Evolutionary conservation across 1,140 invertebrate genomes (phyloP), one percentile per base, ranked within the genome.

Genomic region (Sminthurides bifidus): DNA sequence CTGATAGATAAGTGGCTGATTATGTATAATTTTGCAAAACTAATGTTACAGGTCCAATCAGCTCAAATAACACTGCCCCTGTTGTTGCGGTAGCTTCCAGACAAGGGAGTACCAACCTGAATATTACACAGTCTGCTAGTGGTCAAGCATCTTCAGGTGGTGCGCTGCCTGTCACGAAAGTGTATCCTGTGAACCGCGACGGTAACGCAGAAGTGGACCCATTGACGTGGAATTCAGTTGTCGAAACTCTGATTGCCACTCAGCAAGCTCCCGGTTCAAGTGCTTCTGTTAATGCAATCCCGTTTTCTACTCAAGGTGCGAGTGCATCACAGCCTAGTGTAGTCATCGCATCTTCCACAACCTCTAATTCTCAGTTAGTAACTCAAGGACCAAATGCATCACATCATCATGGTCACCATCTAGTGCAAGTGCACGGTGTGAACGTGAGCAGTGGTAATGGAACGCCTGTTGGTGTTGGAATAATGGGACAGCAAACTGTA

Each of bases 341-440:
- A 48, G 52, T 62, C 17, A 41, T 57, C 38, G 51, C 56, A 17
- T 40, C 54, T 10, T 37, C 45, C 8, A 49, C 56, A n/a, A 40
- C 17, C 15, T 46, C 50, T 24, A 41, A 29, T 43, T 33, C 21
- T 24, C 46, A 49, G 15, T 19, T 35, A 6, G 41, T 51, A 35
- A 14, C 30, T 0, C 38, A 52, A 35, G 55, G 55, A 44, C 30
- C 29, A 41, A 49, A 49, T 35, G 35, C n/a, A 21, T 33, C 48
- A 8, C 48, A 52, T 24, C 44, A 53, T 14, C 43, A 41, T 10
- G 27, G 44, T 10, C 59, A 64, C 30, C 62, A 64, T 38, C 17
- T 60, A 40, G 58, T 63, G 29, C 58, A 60, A 49, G 59, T 64
- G 45, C 62, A 64, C 31, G 55, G 52, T n/a, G 55, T 53, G 23